These are phyloP conservation scores for Diploptera punctata DNA, from an alignment of 2,888 invertebrate species.

Conservation along the genomic window DNA sequence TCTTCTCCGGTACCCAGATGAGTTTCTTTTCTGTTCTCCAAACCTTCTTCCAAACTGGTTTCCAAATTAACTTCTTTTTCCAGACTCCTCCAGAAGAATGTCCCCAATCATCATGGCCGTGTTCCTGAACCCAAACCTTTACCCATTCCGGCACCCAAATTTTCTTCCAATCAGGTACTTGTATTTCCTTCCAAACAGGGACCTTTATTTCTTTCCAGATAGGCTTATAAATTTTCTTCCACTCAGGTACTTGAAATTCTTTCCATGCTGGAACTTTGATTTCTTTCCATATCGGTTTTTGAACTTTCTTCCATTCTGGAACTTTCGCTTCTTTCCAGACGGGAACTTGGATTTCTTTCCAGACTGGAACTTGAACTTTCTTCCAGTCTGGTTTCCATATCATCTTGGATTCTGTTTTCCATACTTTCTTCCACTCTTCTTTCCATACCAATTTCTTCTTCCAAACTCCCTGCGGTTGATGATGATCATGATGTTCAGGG, in stretches of 20 bases:
- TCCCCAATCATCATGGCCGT: constrained; percentile 68
- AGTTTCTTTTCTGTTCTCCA: constrained; percentile 76
- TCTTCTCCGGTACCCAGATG: constrained; percentile 66
- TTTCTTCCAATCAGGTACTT: constrained; percentile 74
- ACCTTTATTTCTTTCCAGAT: constrained; percentile 69
- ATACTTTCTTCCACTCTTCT: constrained; percentile 78
- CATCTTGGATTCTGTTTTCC: constrained; percentile 78
- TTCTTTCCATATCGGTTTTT: constrained; percentile 75
- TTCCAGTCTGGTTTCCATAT: constrained; percentile 78
- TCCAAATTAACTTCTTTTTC: constrained; percentile 75
- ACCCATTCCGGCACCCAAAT: constrained; percentile 73
- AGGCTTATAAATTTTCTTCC: constrained; percentile 71
- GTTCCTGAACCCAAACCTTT: constrained; percentile 66
- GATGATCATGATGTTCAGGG: no score
- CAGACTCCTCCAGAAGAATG: constrained; percentile 71
- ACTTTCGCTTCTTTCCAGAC: constrained; percentile 82
- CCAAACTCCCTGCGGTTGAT: constrained; percentile 75
- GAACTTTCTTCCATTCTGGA: constrained; percentile 78
- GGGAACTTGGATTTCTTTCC: constrained; percentile 60
- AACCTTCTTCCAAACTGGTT: constrained; percentile 57
- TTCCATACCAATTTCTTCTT: constrained; percentile 86
- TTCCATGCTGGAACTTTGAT: constrained; percentile 74
- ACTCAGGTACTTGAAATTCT: constrained; percentile 72
- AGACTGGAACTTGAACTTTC: constrained; percentile 68
- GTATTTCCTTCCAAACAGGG: constrained; percentile 69